Base-by-base conservation (phyloP, 1,140 invertebrate species). In the Hirudo medicinalis region DNA sequence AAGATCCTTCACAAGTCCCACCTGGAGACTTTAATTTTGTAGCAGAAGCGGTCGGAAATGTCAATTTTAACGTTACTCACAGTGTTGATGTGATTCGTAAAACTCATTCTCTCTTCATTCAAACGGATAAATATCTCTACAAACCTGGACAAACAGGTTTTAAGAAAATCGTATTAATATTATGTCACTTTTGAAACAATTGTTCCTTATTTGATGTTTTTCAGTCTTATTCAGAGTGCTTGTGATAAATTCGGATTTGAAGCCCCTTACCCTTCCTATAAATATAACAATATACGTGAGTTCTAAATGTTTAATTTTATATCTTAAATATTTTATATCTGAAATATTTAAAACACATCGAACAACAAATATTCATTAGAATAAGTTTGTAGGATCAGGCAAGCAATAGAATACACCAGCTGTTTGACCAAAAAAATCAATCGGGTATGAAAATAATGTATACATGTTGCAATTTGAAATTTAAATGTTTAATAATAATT, bases 61-160 rank as follows among this genome's bases (percentile, higher is more conserved):
- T 40, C 27, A 68, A 68, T 36, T 68, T 68, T 40, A 32, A 22
- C 11, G 27, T 29, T 25, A 32, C 27, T 22, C 67, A 43, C n/a
- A n/a, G 9, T 32, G 67, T 68, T 22, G n/a, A 8, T 29, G 22
- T 73, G 13, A 57, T 57, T 3, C 9, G 49, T 15, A 73, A 73
- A 40, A 43, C 54, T 27, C 25, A 70, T 19, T 91, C 91, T 11
- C 86, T 94, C 2, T 92, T 95, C 76, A 87, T 97, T 74, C 93
- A 97, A 80, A 95, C 92, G 0, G 94, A 97, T 82, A 91, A 93
- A 82, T 87, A 90, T 1, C 89, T 95, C 72, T 97, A 97, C 80
- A 91, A 94, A 79, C 92, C 92, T 0, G 87, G 89, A 17, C 87
- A 90, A 77, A 87, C 74, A 29, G 77, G 77, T 90, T 57, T 67